Percentiles rank a stretch among this genome's conserved stretches.
Evolutionary conservation across 2,888 invertebrate species (phyloP).

Genomic region (Andrena dorsata): DNA sequence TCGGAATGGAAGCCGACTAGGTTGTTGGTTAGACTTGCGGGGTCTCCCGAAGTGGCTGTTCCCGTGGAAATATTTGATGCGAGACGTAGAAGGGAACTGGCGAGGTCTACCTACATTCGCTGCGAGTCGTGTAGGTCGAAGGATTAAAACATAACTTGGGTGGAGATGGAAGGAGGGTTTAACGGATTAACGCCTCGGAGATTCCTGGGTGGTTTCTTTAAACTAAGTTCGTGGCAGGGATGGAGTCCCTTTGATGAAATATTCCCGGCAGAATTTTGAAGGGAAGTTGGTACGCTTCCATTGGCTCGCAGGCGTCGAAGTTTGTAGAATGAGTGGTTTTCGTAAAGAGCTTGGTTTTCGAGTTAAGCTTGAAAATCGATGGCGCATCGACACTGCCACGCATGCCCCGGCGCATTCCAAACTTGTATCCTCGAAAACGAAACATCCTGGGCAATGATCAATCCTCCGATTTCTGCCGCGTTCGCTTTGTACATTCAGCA

Average conservation of each 20-base stretch:
- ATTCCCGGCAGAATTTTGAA: neutral
- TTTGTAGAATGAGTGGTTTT: neutral
- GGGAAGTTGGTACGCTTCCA: neutral
- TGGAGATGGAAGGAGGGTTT: constrained; percentile 32
- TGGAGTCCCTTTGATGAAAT: too few species aligned
- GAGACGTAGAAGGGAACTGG: neutral
- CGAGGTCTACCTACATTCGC: neutral
- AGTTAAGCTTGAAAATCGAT: constrained; percentile 9
- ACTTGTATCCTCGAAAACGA: neutral
- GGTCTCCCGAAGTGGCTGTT: neutral
- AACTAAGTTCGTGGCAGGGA: neutral
- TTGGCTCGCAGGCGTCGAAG: neutral
- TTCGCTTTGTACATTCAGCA: too few species aligned
- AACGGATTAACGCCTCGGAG: constrained; percentile 31
- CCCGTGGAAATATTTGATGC: neutral
- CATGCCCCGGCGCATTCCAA: constrained; percentile 21
- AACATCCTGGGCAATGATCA: neutral
- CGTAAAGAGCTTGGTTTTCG: constrained; percentile 10
- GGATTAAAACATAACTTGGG: constrained; percentile 50
- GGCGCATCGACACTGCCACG: constrained; percentile 17
- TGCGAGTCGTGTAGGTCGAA: constrained; percentile 31
- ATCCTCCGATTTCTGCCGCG: too few species aligned
- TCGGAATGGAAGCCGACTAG: neutral
- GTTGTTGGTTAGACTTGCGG: too few species aligned
- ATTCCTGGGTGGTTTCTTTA: constrained; percentile 1